A percentile compares a stretch with the other conserved stretches of the same genome.
phyloP scores from a whole-genome alignment of 2,888 invertebrate species.

The Rhamphomyia laevipes region DNA sequence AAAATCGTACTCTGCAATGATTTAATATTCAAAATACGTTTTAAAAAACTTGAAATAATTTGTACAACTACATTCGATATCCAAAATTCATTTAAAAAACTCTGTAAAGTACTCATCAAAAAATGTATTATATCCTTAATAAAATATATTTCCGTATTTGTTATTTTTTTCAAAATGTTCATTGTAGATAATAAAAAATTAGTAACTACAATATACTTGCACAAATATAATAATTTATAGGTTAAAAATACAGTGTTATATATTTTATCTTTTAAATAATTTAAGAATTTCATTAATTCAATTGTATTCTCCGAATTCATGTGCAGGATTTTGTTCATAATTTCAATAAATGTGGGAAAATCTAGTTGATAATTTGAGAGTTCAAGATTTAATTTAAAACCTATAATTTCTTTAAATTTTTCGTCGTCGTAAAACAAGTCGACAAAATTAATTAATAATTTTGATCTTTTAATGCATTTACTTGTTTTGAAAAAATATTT shows the following conservation, averaged over 20 bases:
- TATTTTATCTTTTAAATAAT: constrained; percentile 41
- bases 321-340: neutral
- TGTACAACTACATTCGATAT: neutral
- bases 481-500: too few species aligned
- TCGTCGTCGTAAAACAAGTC: constrained; percentile 7
- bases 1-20: neutral
- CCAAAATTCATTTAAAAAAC: neutral
- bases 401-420: constrained; percentile 5
- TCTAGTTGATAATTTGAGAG: neutral
- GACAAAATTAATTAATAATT: too few species aligned
- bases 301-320: constrained; percentile 37
- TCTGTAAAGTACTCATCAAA: neutral
- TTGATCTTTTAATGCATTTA: too few species aligned
- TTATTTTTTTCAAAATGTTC: constrained; percentile 1
- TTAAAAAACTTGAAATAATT: neutral
- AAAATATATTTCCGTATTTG: neutral
- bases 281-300: constrained; percentile 43
- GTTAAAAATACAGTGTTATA: constrained; percentile 39
- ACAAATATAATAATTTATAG: constrained; percentile 43
- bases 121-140: neutral
- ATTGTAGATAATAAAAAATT: constrained; percentile 16
- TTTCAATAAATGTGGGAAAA: neutral
- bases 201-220: constrained; percentile 37
- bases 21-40: neutral
- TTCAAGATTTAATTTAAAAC: constrained; percentile 6